These are phyloP conservation scores for Dipus sagitta DNA, from an alignment of 2,797 vertebrate species.

Conservation along the genomic window DNA sequence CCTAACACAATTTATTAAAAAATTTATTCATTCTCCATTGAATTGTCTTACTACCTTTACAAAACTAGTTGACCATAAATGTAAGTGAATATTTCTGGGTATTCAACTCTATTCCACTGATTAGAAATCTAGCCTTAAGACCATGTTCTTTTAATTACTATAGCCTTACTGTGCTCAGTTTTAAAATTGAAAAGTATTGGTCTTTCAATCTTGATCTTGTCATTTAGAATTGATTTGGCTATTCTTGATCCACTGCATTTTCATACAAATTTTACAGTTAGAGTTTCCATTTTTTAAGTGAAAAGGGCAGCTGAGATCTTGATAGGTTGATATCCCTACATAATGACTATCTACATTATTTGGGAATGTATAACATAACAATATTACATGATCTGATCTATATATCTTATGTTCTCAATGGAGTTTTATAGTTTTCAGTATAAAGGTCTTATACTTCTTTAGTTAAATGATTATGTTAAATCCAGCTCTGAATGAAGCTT, in stretches of 20 bases:
- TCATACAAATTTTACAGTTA: neutral
- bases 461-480: constrained; percentile 33
- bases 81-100: neutral
- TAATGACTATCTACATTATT: neutral
- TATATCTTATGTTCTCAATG: neutral
- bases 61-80: neutral
- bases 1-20: neutral
- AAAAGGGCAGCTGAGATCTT: neutral
- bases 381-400: neutral
- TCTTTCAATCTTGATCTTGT: neutral
- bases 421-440: neutral
- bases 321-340: neutral
- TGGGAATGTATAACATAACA: neutral
- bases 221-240: neutral
- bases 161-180: neutral
- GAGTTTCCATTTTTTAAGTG: neutral
- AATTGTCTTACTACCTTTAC: neutral
- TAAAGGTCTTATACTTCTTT: neutral
- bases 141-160: too few species aligned
- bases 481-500: neutral
- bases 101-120: neutral
- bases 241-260: neutral
- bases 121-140: neutral
- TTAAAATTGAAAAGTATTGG: neutral
- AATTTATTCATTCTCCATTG: neutral